A percentile compares a stretch with the other conserved stretches of the same genome.
Evolutionary conservation across 1,140 invertebrate species (phyloP).

Genomic region (Aleiodes sp.): DNA sequence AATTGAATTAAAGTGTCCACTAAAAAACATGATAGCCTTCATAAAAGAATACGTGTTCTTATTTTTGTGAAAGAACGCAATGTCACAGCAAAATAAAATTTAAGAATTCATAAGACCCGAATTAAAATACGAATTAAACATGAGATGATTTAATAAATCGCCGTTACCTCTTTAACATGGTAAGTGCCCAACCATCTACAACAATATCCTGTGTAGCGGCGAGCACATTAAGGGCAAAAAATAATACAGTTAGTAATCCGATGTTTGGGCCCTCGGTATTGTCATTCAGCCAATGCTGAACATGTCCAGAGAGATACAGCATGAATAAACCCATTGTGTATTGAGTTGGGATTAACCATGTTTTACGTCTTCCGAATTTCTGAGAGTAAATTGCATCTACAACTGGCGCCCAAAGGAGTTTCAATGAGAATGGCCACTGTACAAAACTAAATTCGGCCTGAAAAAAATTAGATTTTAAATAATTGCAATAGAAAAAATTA

Average conservation of each 20-base stretch:
- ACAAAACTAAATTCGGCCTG: slow-evolving; percentile 99
- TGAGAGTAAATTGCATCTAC: slow-evolving; percentile 91
- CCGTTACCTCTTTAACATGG: slow-evolving; percentile 93
- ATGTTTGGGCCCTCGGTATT: slow-evolving; percentile 78
- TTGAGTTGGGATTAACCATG: slow-evolving; percentile 96
- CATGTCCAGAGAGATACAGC: slow-evolving; percentile 80
- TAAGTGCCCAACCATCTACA: slow-evolving; percentile 99
- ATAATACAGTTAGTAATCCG: slow-evolving; percentile 81
- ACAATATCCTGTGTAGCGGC: slow-evolving; percentile 99
- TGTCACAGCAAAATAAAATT: no score
- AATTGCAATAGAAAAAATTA: no score
- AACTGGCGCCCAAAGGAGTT: slow-evolving; percentile 97
- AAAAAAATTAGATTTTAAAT: slow-evolving; percentile 48
- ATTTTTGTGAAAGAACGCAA: no score
- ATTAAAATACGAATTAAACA: background rate
- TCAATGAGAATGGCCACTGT: slow-evolving; percentile 97
- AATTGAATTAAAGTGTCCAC: no score
- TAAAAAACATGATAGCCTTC: no score
- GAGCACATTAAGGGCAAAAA: slow-evolving; percentile 94
- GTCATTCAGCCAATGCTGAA: slow-evolving; percentile 80
- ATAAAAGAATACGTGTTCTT: no score
- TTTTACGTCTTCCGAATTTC: slow-evolving; percentile 91
- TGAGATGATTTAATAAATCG: no score
- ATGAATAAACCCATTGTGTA: slow-evolving; percentile 86
- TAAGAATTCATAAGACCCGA: no score